phyloP scores from a whole-genome alignment of 2,113 vertebrate species.

The Pomatostomus ruficeps region DNA sequence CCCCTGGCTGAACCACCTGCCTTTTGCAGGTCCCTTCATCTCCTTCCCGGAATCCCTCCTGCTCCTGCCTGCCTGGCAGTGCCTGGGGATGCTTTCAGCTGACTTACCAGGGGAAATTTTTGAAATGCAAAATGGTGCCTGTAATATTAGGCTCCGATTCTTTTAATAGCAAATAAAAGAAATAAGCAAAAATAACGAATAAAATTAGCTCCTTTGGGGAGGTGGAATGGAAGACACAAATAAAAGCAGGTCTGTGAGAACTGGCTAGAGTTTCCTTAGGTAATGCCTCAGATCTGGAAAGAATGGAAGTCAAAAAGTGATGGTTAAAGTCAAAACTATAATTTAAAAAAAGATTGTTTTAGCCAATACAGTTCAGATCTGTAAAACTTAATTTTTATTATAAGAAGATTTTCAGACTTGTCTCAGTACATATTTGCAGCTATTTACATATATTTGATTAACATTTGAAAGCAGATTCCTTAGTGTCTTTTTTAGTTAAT shows the following conservation, averaged over 20 bases:
- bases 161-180: background rate
- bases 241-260: background rate
- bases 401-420: conserved; percentile 51
- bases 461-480: conserved; percentile 66
- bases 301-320: background rate
- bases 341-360: background rate
- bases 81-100: background rate
- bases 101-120: background rate
- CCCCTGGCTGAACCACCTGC: background rate
- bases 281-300: background rate
- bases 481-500: conserved; percentile 57
- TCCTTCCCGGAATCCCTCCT: background rate
- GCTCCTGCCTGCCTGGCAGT: background rate
- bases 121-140: conserved; percentile 21
- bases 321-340: background rate
- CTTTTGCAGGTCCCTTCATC: background rate
- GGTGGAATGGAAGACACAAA: background rate
- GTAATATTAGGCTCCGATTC: background rate
- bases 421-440: conserved; percentile 39
- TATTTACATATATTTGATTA: conserved; percentile 68
- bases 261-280: background rate
- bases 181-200: background rate
- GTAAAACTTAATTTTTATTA: conserved; percentile 48
- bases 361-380: conserved; percentile 31
- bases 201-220: background rate